Percentiles rank a stretch among this genome's conserved stretches.
Evolutionary conservation across 2,113 vertebrate species (phyloP).

Genomic region (Peromyscus polionotus): DNA sequence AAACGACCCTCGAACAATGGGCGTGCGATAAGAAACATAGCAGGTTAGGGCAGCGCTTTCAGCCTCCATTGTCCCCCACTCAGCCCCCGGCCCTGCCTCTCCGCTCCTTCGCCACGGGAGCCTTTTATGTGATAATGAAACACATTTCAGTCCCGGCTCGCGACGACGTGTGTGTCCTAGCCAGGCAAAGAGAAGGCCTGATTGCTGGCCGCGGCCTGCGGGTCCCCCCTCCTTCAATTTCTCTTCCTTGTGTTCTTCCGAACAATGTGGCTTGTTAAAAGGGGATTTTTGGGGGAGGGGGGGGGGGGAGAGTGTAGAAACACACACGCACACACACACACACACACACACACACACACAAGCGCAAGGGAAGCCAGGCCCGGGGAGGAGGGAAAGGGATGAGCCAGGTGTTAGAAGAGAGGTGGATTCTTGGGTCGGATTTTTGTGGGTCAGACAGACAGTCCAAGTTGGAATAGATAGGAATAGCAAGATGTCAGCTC

Average conservation of each 20-base stretch:
- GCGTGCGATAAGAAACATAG: conserved; percentile 88
- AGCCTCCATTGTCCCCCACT: conserved; percentile 88
- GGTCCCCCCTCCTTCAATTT: conserved; percentile 55
- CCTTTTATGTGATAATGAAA: conserved; percentile 96
- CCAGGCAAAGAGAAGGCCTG: conserved; percentile 79
- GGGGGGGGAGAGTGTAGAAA: background rate
- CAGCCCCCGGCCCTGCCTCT: conserved; percentile 86
- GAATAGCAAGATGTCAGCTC: background rate
- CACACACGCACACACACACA: conserved; percentile 11
- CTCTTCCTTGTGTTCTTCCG: conserved; percentile 77
- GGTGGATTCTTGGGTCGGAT: background rate
- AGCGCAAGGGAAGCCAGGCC: conserved; percentile 81
- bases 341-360: conserved; percentile 33
- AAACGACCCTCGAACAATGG: conserved; percentile 91
- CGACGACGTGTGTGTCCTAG: conserved; percentile 91
- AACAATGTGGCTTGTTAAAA: conserved; percentile 88
- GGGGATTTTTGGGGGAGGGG: conserved; percentile 82
- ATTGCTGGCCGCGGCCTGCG: conserved; percentile 76
- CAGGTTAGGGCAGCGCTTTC: conserved; percentile 92
- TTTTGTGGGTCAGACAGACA: background rate
- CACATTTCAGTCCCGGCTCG: conserved; percentile 91
- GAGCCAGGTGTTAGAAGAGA: background rate
- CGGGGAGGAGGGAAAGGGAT: background rate
- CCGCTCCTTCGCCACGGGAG: conserved; percentile 91
- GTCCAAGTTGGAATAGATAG: background rate